phyloP scores from a whole-genome alignment of 2,797 vertebrate species.

The Diglossa cyanea region DNA sequence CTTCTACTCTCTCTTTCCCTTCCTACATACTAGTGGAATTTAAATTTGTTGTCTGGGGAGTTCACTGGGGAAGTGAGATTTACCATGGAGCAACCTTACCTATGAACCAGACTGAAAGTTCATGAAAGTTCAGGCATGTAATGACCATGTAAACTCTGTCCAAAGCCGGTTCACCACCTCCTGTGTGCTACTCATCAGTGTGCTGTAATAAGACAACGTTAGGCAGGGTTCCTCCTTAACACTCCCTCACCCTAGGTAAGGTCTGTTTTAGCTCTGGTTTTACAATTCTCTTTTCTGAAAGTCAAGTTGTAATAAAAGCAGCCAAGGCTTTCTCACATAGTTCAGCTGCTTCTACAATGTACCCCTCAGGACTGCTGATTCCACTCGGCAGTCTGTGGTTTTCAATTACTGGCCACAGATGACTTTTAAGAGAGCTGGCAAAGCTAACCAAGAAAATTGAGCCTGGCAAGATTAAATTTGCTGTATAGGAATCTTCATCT shows the following conservation, averaged over 20 bases:
- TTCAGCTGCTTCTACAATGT: neutral
- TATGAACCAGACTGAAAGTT: neutral
- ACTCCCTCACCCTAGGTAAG: neutral
- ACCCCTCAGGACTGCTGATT: conserved; percentile 1
- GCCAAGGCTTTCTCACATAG: neutral
- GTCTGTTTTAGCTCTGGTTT: neutral
- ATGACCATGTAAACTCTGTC: neutral
- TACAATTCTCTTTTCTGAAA: neutral
- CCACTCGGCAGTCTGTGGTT: neutral
- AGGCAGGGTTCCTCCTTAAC: neutral
- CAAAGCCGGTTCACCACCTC: neutral
- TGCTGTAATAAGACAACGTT: rapidly evolving
- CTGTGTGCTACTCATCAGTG: neutral
- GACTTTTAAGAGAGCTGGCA: neutral
- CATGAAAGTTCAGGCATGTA: conserved; percentile 15
- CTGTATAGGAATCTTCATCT: neutral
- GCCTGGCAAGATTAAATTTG: conserved; percentile 32
- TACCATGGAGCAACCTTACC: neutral
- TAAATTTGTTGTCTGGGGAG: neutral
- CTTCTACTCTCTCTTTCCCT: neutral
- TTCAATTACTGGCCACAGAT: neutral
- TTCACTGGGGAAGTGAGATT: neutral
- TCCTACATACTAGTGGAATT: neutral
- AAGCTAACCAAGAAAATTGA: conserved; percentile 10
- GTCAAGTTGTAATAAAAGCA: neutral